Evolutionary conservation across 1,140 invertebrate species (phyloP).

Genomic region (Druon quercuslanigerum): DNA sequence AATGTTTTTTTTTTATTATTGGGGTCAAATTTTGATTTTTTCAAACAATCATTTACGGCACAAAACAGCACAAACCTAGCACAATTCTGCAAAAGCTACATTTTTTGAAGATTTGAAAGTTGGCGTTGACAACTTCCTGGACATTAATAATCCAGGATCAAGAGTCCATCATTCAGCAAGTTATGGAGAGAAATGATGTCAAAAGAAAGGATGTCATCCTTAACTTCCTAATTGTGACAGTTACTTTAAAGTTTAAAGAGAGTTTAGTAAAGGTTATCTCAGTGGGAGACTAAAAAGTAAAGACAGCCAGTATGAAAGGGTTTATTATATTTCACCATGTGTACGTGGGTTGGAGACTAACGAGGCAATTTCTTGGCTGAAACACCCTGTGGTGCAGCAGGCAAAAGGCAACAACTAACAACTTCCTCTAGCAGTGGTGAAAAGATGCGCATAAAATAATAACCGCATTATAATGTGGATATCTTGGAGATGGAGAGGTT

Average conservation of each 20-base stretch:
- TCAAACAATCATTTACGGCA: too few species aligned
- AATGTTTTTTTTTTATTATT: too few species aligned
- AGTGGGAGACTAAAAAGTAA: conserved; percentile 18
- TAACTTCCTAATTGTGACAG: conserved; percentile 4
- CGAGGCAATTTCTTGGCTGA: conserved; percentile 22
- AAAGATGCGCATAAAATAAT: conserved; percentile 7
- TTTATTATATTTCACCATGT: neutral
- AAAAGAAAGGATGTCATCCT: neutral
- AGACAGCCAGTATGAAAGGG: conserved; percentile 17
- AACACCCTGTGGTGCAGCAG: conserved; percentile 12
- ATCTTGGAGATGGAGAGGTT: neutral
- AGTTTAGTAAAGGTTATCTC: conserved; percentile 16
- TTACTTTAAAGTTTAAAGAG: conserved; percentile 26
- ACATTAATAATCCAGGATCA: too few species aligned
- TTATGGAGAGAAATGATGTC: neutral
- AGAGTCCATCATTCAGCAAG: neutral
- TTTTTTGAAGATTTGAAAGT: too few species aligned
- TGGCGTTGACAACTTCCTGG: too few species aligned
- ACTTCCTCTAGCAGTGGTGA: conserved; percentile 20
- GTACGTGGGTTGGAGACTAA: conserved; percentile 23
- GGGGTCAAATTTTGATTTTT: too few species aligned
- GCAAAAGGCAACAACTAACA: conserved; percentile 2
- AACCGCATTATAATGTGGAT: neutral
- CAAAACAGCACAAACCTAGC: too few species aligned
- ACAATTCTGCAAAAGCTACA: too few species aligned